Conservation (phyloP, 2,113 vertebrate genomes). For the Xenopus tropicalis region UCB_Xtro_10.0 CM004443.2:106752001-106752500, state of each 20-base stretch:
- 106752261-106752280: constrained; percentile 35
- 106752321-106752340: constrained; percentile 32
- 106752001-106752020: too few species aligned
- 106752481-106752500: too few species aligned
- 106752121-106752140: constrained; percentile 25
- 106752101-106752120: constrained; percentile 19
- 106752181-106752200: constrained; percentile 29
- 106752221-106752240: constrained; percentile 24
- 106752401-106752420: constrained; percentile 17
- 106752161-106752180: constrained; percentile 28
- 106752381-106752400: constrained; percentile 19
- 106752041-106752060: neutral
- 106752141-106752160: constrained; percentile 28
- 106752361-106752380: constrained; percentile 16
- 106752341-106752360: constrained; percentile 9
- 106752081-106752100: neutral
- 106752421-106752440: too few species aligned
- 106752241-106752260: constrained; percentile 29
- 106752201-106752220: constrained; percentile 29
- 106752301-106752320: constrained; percentile 41
- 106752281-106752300: constrained; percentile 31
- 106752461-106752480: too few species aligned
- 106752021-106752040: neutral
- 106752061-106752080: constrained; percentile 1
- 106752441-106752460: too few species aligned